Percentiles rank a stretch among this genome's conserved stretches.
Evolutionary conservation across 2,888 invertebrate species (phyloP).

Genomic region (Trissolcus japonicus): DNA sequence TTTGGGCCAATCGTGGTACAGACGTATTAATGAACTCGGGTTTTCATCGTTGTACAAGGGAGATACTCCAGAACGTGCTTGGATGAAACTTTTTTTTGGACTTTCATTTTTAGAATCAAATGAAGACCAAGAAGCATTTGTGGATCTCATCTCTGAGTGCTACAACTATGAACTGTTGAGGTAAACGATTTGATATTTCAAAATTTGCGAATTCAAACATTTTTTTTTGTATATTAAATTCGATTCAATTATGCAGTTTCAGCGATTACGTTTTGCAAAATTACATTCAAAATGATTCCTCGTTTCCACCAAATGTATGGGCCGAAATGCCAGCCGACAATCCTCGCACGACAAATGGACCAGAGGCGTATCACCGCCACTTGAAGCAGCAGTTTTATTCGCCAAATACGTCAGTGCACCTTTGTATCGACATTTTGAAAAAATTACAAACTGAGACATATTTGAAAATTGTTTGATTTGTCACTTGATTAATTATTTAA

Average conservation of each 20-base stretch:
- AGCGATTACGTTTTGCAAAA: slow-evolving; percentile 18
- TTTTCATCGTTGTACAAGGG: not conserved
- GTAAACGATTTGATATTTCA: not conserved
- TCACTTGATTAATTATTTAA: no score
- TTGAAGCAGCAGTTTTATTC: not conserved
- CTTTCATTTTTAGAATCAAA: slow-evolving; percentile 6
- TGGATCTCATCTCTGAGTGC: slow-evolving; percentile 11
- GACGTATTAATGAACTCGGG: slow-evolving; percentile 18
- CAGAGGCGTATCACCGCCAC: no score
- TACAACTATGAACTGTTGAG: slow-evolving; percentile 3
- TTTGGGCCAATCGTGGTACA: slow-evolving; percentile 8
- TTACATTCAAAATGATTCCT: slow-evolving; percentile 10
- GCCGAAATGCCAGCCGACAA: slow-evolving; percentile 1
- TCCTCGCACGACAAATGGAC: no score
- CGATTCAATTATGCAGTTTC: not conserved
- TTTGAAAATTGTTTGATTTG: not conserved
- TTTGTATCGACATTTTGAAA: no score
- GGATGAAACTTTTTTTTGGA: slow-evolving; percentile 24
- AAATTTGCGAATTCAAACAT: not conserved
- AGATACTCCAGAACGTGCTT: slow-evolving; percentile 9
- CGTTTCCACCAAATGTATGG: slow-evolving; percentile 15
- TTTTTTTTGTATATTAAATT: not conserved
- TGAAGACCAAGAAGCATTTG: slow-evolving; percentile 5
- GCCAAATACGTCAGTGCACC: no score
- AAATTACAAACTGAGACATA: no score